phyloP scores from a whole-genome alignment of 2,113 vertebrate genomes.

The Burhinus oedicnemus region DNA sequence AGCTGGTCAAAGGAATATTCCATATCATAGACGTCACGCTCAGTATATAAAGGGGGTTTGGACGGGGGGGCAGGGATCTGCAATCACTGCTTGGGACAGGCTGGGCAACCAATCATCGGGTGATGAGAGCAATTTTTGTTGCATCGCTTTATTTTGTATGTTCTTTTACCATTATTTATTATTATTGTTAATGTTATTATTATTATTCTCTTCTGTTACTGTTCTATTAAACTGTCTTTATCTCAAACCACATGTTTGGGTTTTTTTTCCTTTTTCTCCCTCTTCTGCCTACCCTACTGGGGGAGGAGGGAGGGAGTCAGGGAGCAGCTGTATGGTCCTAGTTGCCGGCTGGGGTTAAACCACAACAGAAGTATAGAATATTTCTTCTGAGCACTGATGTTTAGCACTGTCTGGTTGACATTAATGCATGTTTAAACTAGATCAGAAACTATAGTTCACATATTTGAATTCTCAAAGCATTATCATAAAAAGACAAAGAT shows the following conservation, averaged over 20 bases:
- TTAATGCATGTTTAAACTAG: background rate
- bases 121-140: background rate
- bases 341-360: background rate
- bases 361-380: background rate
- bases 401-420: background rate
- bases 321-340: background rate
- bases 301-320: background rate
- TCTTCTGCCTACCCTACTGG: background rate
- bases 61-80: background rate
- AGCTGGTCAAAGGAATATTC: background rate
- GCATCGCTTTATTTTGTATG: background rate
- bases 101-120: background rate
- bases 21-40: background rate
- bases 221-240: background rate
- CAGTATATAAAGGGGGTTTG: background rate
- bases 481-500: background rate
- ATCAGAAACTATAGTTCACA: constrained; percentile 6
- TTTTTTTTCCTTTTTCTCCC: background rate
- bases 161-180: background rate
- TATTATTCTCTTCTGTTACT: background rate
- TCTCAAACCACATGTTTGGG: background rate
- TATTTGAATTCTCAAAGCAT: constrained; percentile 11
- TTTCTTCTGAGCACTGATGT: background rate
- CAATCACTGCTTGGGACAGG: background rate
- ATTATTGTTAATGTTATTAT: background rate